Evolutionary conservation across 2,797 vertebrate species (phyloP).

Genomic region (Sylvilagus floridanus): DNA sequence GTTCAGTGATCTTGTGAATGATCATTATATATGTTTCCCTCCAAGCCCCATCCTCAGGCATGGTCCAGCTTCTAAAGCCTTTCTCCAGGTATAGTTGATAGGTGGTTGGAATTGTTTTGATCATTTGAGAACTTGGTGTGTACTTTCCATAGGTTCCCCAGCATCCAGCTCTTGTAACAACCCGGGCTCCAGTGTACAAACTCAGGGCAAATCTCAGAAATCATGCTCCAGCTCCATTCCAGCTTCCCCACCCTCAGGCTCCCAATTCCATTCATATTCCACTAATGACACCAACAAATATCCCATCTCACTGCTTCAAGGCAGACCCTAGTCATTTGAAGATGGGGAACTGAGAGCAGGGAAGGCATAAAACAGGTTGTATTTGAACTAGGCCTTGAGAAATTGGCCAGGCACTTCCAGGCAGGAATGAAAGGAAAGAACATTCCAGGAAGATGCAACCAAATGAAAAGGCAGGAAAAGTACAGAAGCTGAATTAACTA

Average conservation of each 20-base stretch:
- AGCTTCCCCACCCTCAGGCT: not conserved
- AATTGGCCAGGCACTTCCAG: not conserved
- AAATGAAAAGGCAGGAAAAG: slow-evolving; percentile 27
- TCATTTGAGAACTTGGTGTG: not conserved
- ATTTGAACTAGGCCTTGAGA: slow-evolving; percentile 17
- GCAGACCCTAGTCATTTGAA: not conserved
- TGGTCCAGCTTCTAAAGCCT: not conserved
- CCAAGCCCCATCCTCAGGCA: not conserved
- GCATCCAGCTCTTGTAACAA: not conserved
- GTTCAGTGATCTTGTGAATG: not conserved
- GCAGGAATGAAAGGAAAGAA: not conserved
- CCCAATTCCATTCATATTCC: not conserved
- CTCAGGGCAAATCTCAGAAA: not conserved
- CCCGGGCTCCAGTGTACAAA: not conserved
- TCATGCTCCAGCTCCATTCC: not conserved
- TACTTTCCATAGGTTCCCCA: not conserved
- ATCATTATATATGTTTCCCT: not conserved
- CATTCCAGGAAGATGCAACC: not conserved
- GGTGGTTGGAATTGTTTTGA: not conserved
- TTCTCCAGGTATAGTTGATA: not conserved
- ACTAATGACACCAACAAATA: not conserved
- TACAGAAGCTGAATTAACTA: not conserved
- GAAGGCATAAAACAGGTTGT: not conserved
- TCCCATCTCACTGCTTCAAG: not conserved
- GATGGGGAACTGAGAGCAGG: not conserved